Evolutionary conservation across 2,888 invertebrate genomes (phyloP).

Genomic region (Metalampra italica): DNA sequence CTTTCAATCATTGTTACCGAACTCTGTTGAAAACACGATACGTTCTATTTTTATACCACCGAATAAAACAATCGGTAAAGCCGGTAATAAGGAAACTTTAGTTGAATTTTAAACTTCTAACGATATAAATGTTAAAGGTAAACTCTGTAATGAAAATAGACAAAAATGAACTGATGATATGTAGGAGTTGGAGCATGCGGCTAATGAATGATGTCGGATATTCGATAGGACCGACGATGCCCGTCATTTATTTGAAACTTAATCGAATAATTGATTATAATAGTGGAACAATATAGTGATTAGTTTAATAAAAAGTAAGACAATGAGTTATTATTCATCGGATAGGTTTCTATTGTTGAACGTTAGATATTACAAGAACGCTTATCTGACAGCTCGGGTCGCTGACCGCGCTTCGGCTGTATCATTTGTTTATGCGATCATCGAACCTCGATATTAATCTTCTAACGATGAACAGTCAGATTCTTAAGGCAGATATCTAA

Average conservation of each 20-base stretch:
- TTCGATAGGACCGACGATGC: constrained; percentile 53
- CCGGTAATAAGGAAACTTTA: constrained; percentile 24
- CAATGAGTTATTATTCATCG: constrained; percentile 74
- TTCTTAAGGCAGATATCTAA: constrained; percentile 53
- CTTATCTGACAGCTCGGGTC: constrained; percentile 58
- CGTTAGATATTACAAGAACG: constrained; percentile 46
- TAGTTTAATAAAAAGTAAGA: constrained; percentile 75
- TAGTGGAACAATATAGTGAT: constrained; percentile 76
- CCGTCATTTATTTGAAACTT: constrained; percentile 67
- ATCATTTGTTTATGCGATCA: constrained; percentile 74
- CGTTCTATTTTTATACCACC: constrained; percentile 16
- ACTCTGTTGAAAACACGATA: constrained; percentile 24
- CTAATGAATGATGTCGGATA: constrained; percentile 60
- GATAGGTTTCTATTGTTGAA: constrained; percentile 66
- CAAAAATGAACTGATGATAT: constrained; percentile 33
- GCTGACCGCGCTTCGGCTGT: constrained; percentile 47
- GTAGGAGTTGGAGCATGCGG: constrained; percentile 32
- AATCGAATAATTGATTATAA: constrained; percentile 77
- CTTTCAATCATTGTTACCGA: constrained; percentile 31
- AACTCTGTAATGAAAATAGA: constrained; percentile 35
- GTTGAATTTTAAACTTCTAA: constrained; percentile 32
- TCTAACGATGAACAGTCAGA: constrained; percentile 62
- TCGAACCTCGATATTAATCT: constrained; percentile 64
- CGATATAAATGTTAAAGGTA: constrained; percentile 25
- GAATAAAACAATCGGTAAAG: constrained; percentile 16